Evolutionary conservation across 2,797 vertebrate genomes (phyloP).

Genomic region (Pogonophryne albipinna): DNA sequence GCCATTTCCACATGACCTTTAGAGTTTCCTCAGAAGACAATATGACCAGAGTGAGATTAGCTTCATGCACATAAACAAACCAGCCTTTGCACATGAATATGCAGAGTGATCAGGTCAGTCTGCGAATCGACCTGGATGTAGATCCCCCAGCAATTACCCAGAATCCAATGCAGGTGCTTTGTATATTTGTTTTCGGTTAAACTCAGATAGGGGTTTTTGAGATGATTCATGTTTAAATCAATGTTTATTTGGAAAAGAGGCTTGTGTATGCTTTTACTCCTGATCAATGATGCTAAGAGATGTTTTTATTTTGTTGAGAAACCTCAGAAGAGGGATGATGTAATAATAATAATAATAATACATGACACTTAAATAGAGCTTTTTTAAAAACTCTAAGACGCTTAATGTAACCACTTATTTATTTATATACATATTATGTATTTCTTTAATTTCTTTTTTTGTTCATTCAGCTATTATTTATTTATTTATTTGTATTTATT

Average conservation of each 20-base stretch:
- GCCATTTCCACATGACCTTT: neutral
- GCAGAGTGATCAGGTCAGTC: neutral
- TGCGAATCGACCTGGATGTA: neutral
- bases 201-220: neutral
- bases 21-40: neutral
- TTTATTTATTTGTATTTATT: too few relatives aligned
- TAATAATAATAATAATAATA: too few relatives aligned
- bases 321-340: too few relatives aligned
- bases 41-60: neutral
- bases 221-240: neutral
- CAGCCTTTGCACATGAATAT: neutral
- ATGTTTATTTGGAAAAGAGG: too few relatives aligned
- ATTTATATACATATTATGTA: too few relatives aligned
- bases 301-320: neutral
- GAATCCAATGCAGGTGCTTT: neutral
- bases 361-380: too few relatives aligned
- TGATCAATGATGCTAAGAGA: too few relatives aligned
- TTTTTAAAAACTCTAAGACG: too few relatives aligned
- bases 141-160: neutral
- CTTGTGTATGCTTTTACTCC: neutral
- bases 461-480: too few relatives aligned
- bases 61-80: neutral
- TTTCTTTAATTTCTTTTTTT: neutral
- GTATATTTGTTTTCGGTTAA: neutral
- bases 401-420: too few relatives aligned